Conservation (phyloP, 2,113 vertebrate genomes). For the Equus quagga region DNA sequence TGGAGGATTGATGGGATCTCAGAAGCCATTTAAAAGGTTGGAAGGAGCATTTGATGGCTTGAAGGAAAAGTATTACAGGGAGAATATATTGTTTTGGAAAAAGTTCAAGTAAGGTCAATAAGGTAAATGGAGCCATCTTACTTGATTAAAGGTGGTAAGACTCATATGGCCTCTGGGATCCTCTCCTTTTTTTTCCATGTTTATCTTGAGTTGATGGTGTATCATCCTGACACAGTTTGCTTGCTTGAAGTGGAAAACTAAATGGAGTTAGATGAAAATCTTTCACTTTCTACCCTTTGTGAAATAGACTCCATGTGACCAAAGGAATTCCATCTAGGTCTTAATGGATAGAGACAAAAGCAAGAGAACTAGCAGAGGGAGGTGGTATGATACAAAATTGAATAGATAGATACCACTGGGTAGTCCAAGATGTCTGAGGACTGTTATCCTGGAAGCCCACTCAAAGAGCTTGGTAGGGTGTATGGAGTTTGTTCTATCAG, state of each 20-base stretch:
- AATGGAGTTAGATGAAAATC: conserved; percentile 11
- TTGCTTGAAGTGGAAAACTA: conserved; percentile 31
- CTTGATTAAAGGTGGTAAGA: conserved; percentile 9
- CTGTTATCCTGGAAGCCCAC: background rate
- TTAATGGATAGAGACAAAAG: conserved; percentile 30
- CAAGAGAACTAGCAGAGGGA: background rate
- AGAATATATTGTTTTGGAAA: conserved; percentile 58
- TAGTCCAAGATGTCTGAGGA: background rate
- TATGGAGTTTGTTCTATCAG: background rate
- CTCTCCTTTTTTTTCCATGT: background rate
- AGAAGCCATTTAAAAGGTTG: conserved; percentile 21
- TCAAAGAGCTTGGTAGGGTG: background rate
- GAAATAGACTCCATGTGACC: background rate
- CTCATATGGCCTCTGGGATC: background rate
- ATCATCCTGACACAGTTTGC: background rate
- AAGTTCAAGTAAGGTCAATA: background rate
- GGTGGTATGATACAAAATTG: background rate
- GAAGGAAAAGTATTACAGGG: background rate
- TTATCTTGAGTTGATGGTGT: background rate
- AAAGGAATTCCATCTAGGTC: background rate
- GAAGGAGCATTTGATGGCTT: conserved; percentile 45
- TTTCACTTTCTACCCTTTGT: background rate
- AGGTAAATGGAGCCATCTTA: background rate
- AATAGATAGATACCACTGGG: background rate
- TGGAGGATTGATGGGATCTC: background rate